Evolutionary conservation across 2,888 invertebrate species (phyloP), one percentile per base, ranked within the genome.

Genomic region (Hypercompe scribonia): DNA sequence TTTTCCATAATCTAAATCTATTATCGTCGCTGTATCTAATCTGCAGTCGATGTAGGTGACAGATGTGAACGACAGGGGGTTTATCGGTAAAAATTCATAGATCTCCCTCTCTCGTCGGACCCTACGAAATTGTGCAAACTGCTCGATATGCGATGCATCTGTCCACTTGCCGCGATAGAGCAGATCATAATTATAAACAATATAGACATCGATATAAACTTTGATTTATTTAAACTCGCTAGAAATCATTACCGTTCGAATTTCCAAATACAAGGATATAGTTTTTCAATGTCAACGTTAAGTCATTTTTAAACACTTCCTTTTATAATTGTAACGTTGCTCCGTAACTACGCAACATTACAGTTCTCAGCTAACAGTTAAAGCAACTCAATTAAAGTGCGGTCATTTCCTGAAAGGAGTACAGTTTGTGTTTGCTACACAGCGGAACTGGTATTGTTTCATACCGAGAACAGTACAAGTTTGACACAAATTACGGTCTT

Each of bases 381-480:
- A 81, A 86, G 81, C 79, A 85, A 84, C 87, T 87, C 87, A 88
- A 89, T 89, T 90, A 88, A 88, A 88, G 85, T 87, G 81, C 86
- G 85, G 84, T 81, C 90, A 94, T 93, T 94, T 94, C 94, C 94
- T 93, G 92, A 94, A 94, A 94, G 86, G 88, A 86, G 88, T 88
- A 89, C 88, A 90, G 91, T 93, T 94, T 94, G 70, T 70, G 70
- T 70, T 70, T 92, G 91, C 93, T 93, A 94, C 91, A 92, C 91
- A 93, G 87, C 95, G 95, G 95, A 95, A 95, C 94, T 93, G 89
- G 93, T 92, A 94, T 95, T 95, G 95, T 95, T 93, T 92, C 90
- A 88, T 95, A 94, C 94, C 88, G 84, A 93, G 92, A 93, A 93
- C 92, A 87, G 90, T 90, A 89, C 88, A 89, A 86, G 91, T 88